Evolutionary conservation across 2,888 invertebrate genomes (phyloP), one percentile per base, ranked within the genome.

Genomic region (Volucella inanis): DNA sequence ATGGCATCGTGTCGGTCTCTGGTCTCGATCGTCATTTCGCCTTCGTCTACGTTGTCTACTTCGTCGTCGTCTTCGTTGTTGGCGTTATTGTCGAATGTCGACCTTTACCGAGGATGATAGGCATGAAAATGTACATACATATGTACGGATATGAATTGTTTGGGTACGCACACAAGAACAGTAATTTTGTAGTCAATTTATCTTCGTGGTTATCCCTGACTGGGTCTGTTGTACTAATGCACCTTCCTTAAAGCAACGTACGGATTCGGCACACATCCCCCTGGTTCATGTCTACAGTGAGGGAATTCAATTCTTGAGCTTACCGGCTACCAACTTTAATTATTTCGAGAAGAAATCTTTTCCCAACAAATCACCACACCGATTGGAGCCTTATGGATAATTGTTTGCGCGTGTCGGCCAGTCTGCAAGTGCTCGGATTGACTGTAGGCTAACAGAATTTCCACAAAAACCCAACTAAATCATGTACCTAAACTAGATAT

Each of bases 131-230:
- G 77, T 65, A 77, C 71, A 54, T 18, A 41, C 64, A 22, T 41
- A 31, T 31, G 31, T 6, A 3, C 31, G 6, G 6, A 6, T 31
- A 31, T 31, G 31, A 31, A 31, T 6, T 31, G 31, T 31, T 31
- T 31, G 31, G 31, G 57, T 52, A 81, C 57, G 54, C 74, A 68
- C 61, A 68, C 45, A 62, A 41, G 57, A 74, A 62, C 65, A 57
- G 62, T 75, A 68, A 80, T 80, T 80, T 75, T 70, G 68, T 45
- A 50, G 75, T 64, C 55, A 75, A 80, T 75, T 82, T 77, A 81
- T 77, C 64, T 81, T 59, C 47, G 71, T 47, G 70, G 65, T 65
- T 59, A 75, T 70, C 50, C 54, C 38, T 41, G 38, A 39, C 9
- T 62, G 49, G 62, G 47, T 22, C 43, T 31, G 18, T 39, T n/a